Percentiles rank a stretch among this genome's conserved stretches.
These are phyloP conservation scores for Oryzias sinensis DNA, from an alignment of 2,797 vertebrate species.

Conservation along the genomic window DNA sequence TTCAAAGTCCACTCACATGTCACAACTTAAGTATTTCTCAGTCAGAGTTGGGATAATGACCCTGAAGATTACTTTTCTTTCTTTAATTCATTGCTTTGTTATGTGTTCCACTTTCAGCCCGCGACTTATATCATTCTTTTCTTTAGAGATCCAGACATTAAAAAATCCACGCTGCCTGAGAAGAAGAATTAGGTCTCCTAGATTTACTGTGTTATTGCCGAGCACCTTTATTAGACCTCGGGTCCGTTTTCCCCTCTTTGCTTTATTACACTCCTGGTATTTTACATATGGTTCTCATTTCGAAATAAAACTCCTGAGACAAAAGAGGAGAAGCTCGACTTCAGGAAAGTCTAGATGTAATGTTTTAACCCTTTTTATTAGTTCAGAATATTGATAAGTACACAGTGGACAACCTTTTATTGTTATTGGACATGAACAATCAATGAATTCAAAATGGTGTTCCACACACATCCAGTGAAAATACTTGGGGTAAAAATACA, in stretches of 20 bases:
- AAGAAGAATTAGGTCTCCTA: slow-evolving; percentile 21
- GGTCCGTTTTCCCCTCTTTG: slow-evolving; percentile 28
- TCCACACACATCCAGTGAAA: slow-evolving; percentile 26
- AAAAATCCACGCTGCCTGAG: slow-evolving; percentile 29
- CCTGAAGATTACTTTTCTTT: slow-evolving; percentile 29
- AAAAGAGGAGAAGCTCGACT: not conserved
- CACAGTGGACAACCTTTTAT: slow-evolving; percentile 47
- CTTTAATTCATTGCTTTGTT: slow-evolving; percentile 38
- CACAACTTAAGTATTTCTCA: slow-evolving; percentile 28
- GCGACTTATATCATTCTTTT: slow-evolving; percentile 55
- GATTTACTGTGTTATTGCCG: slow-evolving; percentile 32
- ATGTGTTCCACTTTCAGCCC: slow-evolving; percentile 44
- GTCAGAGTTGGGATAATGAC: slow-evolving; percentile 21
- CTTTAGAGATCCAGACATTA: slow-evolving; percentile 45
- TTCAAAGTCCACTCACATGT: slow-evolving; percentile 29
- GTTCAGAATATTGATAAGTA: slow-evolving; percentile 62
- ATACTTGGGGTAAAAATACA: slow-evolving; percentile 42
- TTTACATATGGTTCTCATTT: slow-evolving; percentile 20
- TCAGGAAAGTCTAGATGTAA: not conserved
- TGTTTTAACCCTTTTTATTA: slow-evolving; percentile 55
- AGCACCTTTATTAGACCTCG: slow-evolving; percentile 7
- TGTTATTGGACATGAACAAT: slow-evolving; percentile 46
- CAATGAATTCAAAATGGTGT: slow-evolving; percentile 28
- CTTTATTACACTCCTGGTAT: slow-evolving; percentile 4
- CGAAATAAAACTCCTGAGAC: slow-evolving; percentile 4